Percentiles rank a stretch among this genome's conserved stretches.
Evolutionary conservation across 2,113 vertebrate genomes (phyloP).

Genomic region (Strix uralensis): DNA sequence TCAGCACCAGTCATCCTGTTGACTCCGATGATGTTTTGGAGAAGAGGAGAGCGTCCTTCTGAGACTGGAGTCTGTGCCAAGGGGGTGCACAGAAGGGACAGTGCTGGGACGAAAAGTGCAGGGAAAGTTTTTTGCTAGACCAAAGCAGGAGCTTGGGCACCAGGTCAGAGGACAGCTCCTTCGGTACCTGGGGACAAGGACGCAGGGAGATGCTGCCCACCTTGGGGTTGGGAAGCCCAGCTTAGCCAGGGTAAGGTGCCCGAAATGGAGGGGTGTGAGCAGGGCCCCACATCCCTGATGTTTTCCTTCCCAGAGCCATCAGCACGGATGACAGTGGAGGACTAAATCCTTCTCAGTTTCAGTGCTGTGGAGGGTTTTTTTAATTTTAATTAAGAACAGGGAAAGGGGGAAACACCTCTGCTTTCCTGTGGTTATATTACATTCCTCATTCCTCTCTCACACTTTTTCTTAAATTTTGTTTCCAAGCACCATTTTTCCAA

Average conservation of each 20-base stretch:
- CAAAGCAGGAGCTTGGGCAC: background rate
- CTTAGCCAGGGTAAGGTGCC: background rate
- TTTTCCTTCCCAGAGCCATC: background rate
- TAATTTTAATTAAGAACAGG: slow-evolving; percentile 9
- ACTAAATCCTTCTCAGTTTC: background rate
- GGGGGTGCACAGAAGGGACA: background rate
- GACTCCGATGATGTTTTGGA: background rate
- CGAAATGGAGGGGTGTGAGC: background rate
- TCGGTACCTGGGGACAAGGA: fast-evolving
- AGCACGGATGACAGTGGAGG: background rate
- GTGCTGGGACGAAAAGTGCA: background rate
- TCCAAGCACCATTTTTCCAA: background rate
- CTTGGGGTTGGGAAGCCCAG: background rate
- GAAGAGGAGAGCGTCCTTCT: background rate
- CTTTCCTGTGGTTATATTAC: slow-evolving; percentile 31
- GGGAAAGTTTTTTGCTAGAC: background rate
- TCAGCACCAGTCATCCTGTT: background rate
- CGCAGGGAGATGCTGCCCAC: background rate
- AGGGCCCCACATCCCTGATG: background rate
- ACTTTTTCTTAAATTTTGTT: background rate
- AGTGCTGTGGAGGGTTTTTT: background rate
- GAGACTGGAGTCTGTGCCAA: background rate
- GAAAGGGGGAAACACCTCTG: slow-evolving; percentile 37
- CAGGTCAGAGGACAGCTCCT: background rate
- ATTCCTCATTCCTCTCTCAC: background rate